Evolutionary conservation across 2,888 invertebrate genomes (phyloP).

Genomic region (Tuberolachnus salignus): DNA sequence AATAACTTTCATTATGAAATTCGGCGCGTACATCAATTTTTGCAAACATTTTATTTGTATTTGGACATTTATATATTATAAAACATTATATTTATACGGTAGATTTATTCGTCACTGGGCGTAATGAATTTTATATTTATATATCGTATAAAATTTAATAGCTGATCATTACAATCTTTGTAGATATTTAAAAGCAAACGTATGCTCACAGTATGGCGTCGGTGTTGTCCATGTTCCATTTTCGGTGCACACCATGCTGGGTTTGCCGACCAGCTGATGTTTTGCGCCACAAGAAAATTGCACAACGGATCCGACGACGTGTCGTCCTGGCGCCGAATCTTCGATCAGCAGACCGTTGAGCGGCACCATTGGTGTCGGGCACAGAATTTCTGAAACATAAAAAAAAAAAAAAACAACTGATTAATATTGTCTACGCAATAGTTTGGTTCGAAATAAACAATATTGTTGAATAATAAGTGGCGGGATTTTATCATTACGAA

Average conservation of each 20-base stretch:
- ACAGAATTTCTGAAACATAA: constrained; percentile 74
- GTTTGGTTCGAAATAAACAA: too few species aligned
- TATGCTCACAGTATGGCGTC: constrained; percentile 76
- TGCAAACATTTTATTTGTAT: too few species aligned
- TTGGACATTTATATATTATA: too few species aligned
- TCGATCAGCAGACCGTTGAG: constrained; percentile 73
- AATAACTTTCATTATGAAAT: too few species aligned
- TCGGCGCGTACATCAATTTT: too few species aligned
- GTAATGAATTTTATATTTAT: not conserved
- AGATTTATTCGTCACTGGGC: not conserved
- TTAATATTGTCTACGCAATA: too few species aligned
- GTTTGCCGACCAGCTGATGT: constrained; percentile 75
- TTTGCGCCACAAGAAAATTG: constrained; percentile 77
- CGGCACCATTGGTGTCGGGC: constrained; percentile 76
- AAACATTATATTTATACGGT: too few species aligned
- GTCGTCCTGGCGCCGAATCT: constrained; percentile 67
- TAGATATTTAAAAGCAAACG: constrained; percentile 19
- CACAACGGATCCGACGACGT: constrained; percentile 80
- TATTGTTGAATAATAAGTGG: too few species aligned
- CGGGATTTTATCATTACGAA: too few species aligned
- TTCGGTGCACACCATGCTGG: constrained; percentile 84
- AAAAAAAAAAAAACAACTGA: not conserved
- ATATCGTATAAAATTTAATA: not conserved
- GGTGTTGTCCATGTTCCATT: constrained; percentile 88
- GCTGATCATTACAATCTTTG: constrained; percentile 1